phyloP scores from a whole-genome alignment of 2,797 vertebrate species.

The Hemitrygon akajei region DNA sequence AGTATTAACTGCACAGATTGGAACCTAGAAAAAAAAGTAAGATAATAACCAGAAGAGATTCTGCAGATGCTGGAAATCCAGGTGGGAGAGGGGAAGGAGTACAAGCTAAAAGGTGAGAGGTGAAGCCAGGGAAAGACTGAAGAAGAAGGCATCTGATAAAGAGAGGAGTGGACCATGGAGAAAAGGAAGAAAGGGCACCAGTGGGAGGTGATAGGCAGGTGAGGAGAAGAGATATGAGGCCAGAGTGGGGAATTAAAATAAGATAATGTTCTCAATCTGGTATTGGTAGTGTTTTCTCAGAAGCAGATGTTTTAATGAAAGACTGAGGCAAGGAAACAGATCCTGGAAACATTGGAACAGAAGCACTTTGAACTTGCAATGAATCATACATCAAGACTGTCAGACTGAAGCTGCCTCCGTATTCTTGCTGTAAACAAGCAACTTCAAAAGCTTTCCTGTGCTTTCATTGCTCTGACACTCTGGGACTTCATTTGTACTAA shows the following conservation, averaged over 20 bases:
- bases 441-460: neutral
- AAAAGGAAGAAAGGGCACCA: no score
- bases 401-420: neutral
- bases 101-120: no score
- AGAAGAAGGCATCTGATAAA: no score
- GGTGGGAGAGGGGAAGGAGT: no score
- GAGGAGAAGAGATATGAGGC: no score
- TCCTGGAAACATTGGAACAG: neutral
- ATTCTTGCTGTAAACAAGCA: neutral
- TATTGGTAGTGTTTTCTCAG: neutral
- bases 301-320: neutral
- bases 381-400: conserved; percentile 34
- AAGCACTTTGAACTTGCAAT: conserved; percentile 27
- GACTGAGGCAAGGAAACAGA: neutral
- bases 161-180: no score
- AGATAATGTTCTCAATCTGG: neutral
- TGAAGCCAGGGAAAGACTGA: no score
- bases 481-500: neutral
- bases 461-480: neutral
- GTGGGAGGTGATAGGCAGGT: no score
- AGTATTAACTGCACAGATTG: neutral
- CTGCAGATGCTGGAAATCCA: no score
- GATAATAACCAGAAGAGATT: no score
- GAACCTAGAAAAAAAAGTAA: neutral
- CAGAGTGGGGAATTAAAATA: no score